Evolutionary conservation across 2,113 vertebrate species (phyloP).

Genomic region (Opisthocomus hoazin): DNA sequence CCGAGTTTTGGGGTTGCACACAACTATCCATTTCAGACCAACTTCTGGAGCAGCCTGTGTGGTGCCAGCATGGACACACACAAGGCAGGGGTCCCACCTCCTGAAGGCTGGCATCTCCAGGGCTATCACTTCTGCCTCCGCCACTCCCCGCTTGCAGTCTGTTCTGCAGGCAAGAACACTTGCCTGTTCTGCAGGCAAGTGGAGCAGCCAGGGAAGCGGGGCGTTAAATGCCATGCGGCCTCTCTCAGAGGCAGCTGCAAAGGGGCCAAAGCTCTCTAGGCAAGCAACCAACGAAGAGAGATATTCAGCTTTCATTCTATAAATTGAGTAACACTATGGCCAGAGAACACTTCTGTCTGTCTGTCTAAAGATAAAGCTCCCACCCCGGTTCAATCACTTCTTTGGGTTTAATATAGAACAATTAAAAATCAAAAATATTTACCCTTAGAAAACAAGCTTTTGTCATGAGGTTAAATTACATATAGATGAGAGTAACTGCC

Average conservation of each 20-base stretch:
- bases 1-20: not conserved
- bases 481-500: not conserved
- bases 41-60: not conserved
- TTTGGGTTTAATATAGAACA: not conserved
- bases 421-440: not conserved
- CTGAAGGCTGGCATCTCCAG: not conserved
- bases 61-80: fast-evolving
- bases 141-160: not conserved
- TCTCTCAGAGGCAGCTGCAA: not conserved
- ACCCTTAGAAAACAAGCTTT: not conserved
- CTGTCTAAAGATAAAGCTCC: not conserved
- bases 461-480: not conserved
- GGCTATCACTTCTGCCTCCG: not conserved
- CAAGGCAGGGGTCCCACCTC: not conserved
- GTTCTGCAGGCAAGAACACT: too few relatives aligned
- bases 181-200: not conserved
- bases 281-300: not conserved
- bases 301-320: not conserved
- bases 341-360: not conserved
- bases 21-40: not conserved
- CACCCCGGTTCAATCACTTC: not conserved
- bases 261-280: not conserved
- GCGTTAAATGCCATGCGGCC: not conserved
- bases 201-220: not conserved
- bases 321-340: not conserved